Conservation (phyloP, 2,888 invertebrate genomes). For the Sphinx pinastri region DNA sequence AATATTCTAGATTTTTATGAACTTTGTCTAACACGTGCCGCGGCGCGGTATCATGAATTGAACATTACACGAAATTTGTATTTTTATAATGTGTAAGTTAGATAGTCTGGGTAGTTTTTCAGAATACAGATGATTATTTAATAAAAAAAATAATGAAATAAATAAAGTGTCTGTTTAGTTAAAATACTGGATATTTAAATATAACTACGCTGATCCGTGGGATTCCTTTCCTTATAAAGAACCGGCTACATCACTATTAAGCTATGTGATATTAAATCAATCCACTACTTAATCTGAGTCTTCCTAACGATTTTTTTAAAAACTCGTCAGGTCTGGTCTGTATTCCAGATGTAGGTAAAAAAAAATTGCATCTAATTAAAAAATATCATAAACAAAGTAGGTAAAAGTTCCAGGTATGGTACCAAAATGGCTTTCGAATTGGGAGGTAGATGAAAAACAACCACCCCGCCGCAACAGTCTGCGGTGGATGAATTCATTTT, state of each 20-base stretch:
- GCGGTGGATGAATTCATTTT: conserved; percentile 69
- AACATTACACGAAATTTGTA: not conserved
- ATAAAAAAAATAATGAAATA: too few species aligned
- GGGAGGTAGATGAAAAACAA: conserved; percentile 59
- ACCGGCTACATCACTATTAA: too few species aligned
- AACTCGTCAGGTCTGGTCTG: too few species aligned
- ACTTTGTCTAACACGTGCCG: not conserved
- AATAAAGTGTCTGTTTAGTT: too few species aligned
- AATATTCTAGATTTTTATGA: conserved; percentile 19
- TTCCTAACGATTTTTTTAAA: too few species aligned
- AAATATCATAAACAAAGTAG: conserved; percentile 3
- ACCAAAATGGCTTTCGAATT: conserved; percentile 40
- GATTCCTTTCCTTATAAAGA: too few species aligned
- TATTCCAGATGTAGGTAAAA: not conserved
- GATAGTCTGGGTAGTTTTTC: too few species aligned
- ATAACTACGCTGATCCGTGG: too few species aligned
- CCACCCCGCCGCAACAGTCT: conserved; percentile 58
- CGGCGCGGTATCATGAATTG: not conserved
- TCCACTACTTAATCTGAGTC: too few species aligned
- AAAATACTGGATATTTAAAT: too few species aligned
- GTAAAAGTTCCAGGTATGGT: not conserved
- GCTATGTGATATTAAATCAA: too few species aligned
- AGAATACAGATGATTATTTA: too few species aligned
- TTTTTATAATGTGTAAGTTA: not conserved
- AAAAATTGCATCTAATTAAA: not conserved